Conservation (phyloP, 92 coral and sea anemone species). For the Phenganax stokvisi region DNA sequence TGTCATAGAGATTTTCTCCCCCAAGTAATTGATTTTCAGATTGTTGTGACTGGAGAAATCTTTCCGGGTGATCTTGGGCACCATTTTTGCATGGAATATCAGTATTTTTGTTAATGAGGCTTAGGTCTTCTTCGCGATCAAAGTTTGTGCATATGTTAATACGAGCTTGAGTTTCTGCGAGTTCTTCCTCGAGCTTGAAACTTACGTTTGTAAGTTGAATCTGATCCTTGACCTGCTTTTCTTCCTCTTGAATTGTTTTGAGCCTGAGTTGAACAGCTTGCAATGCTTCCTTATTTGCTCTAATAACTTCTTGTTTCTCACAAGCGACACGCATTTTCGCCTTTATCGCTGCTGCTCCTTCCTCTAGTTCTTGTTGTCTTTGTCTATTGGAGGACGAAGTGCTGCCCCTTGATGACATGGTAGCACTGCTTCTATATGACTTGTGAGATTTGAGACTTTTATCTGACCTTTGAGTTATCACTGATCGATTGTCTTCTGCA, state of each 20-base stretch:
- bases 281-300: constrained; percentile 27
- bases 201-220: constrained; percentile 19
- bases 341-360: constrained; percentile 37
- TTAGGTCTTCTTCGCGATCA: neutral
- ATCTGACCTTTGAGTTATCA: constrained; percentile 10
- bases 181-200: constrained; percentile 30
- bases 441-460: constrained; percentile 2
- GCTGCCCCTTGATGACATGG: neutral
- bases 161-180: constrained; percentile 39
- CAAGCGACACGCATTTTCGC: constrained; percentile 38
- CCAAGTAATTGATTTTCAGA: neutral
- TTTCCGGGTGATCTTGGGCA: neutral
- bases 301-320: constrained; percentile 34
- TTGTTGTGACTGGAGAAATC: neutral
- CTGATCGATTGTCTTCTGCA: neutral
- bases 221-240: constrained; percentile 40
- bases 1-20: neutral
- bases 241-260: constrained; percentile 33
- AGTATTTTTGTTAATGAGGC: neutral
- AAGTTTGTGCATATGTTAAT: constrained; percentile 1
- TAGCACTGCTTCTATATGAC: neutral
- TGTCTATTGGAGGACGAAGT: constrained; percentile 24
- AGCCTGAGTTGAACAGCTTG: constrained; percentile 32
- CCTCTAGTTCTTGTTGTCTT: constrained; percentile 41
- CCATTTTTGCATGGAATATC: neutral